Evolutionary conservation across 37 sponge, comb jelly and placozoan genomes (phyloP).

Genomic region (Agelas oroides): DNA sequence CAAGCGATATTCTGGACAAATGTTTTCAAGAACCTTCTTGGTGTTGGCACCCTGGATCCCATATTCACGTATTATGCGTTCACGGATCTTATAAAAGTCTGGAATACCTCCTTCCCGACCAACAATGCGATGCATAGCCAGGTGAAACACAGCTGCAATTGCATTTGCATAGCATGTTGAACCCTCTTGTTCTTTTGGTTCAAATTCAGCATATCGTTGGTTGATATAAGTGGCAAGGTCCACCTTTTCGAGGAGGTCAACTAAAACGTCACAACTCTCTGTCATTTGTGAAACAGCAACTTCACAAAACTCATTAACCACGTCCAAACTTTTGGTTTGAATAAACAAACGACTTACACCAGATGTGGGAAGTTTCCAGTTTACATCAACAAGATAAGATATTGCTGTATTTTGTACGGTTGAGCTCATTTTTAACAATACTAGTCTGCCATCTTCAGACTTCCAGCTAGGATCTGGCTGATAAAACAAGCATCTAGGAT

Average conservation of each 20-base stretch:
- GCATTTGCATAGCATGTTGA: conserved; percentile 64
- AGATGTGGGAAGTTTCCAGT: conserved; percentile 49
- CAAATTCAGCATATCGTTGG: conserved; percentile 29
- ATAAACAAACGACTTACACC: conserved; percentile 67
- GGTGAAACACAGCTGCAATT: conserved; percentile 61
- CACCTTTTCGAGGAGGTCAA: conserved; percentile 29
- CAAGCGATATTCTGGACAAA: conserved; percentile 62
- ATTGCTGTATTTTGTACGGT: conserved; percentile 21
- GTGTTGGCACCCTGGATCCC: conserved; percentile 46
- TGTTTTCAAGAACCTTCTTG: conserved; percentile 35
- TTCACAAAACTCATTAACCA: conserved; percentile 52
- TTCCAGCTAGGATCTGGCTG: neutral
- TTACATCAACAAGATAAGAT: conserved; percentile 40
- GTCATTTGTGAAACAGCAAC: conserved; percentile 31
- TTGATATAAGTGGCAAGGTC: conserved; percentile 46
- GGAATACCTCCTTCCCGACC: conserved; percentile 51
- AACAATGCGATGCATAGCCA: conserved; percentile 68
- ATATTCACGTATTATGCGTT: conserved; percentile 35
- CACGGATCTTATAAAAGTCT: conserved; percentile 45
- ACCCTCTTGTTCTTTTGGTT: conserved; percentile 25
- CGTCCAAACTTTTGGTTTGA: conserved; percentile 65
- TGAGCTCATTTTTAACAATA: conserved; percentile 52
- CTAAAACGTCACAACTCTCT: conserved; percentile 12
- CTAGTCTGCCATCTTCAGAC: conserved; percentile 13
- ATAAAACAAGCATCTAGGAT: conserved; percentile 20